Percentiles rank a stretch among this genome's conserved stretches.
phyloP scores from a whole-genome alignment of 2,113 vertebrate genomes.

The Bolborhynchus lineola region DNA sequence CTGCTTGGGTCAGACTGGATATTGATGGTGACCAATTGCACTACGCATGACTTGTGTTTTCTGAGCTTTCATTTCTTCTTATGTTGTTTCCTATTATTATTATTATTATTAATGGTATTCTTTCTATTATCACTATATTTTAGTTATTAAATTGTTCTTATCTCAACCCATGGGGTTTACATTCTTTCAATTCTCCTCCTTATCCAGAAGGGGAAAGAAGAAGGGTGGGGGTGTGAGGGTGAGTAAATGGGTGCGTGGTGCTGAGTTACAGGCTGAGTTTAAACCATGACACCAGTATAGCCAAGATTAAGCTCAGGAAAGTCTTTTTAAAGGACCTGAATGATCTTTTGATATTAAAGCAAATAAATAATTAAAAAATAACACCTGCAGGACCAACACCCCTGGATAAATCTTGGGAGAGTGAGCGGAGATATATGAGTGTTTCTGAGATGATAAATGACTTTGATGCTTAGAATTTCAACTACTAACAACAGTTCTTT shows the following conservation, averaged over 20 bases:
- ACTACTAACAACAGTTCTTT: not conserved
- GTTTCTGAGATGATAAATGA: not conserved
- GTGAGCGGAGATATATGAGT: not conserved
- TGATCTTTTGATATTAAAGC: not conserved
- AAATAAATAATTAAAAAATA: not conserved
- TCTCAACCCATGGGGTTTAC: not conserved
- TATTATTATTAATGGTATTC: not conserved
- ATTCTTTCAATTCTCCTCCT: not conserved
- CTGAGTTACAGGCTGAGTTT: not conserved
- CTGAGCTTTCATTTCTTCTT: not conserved
- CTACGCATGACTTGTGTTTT: not conserved
- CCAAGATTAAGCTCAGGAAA: not conserved
- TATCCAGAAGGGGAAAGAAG: not conserved
- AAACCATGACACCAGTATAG: not conserved
- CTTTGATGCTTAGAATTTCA: slow-evolving; percentile 24
- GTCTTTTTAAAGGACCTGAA: not conserved
- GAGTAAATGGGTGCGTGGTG: not conserved
- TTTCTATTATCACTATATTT: not conserved
- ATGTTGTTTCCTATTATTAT: not conserved
- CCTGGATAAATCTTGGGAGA: not conserved
- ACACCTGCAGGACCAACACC: not conserved
- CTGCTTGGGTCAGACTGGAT: not conserved
- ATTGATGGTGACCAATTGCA: not conserved
- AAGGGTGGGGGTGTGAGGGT: not conserved
- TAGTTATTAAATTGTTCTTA: not conserved